Base-by-base conservation (phyloP, 2,888 invertebrate species). In the Galerucella calmariensis region DNA sequence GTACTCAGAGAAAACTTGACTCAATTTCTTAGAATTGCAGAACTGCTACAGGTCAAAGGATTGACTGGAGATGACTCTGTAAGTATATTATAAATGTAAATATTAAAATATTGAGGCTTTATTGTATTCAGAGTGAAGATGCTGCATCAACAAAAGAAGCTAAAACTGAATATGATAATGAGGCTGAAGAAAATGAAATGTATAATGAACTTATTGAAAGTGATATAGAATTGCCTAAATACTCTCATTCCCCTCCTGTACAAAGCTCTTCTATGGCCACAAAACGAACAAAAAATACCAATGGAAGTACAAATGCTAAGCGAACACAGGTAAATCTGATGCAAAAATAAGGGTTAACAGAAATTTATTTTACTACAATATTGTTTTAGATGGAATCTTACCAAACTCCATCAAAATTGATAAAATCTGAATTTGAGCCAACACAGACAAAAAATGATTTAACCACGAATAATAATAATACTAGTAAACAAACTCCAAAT, bases 21-120 rank as follows among this genome's bases (percentile, higher is more conserved):
- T 0, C 90, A 91, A n/a, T 93, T 93, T 84, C 86, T 93, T 58
- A 91, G 92, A 84, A 93, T 93, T 11, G 93, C 93, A 16, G 93
- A 93, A 82, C 88, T 92, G 75, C 88, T 93, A 69, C 93, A 93
- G 86, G 91, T 93, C 75, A 93, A 93, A 84, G 93, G 93, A 24
- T 88, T 93, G 67, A 92, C 93, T 20, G 87, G 87, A 61, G 88
- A 88, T 81, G 88, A 88, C 82, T 84, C 87, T 72, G 88, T 88
- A 83, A 86, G 85, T 83, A 67, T 44, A n/a, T 51, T 24, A 1
- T 12, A 9, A 14, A 14, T 51, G 51, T 67, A 20, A 20, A 16
- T n/a, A 12, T 10, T 20, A 20, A 69, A 69, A 56, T 61, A 24
- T 24, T 20, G 8, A 12, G 74, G 48, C 2, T 62, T 35, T 62